Evolutionary conservation across 1,140 invertebrate genomes (phyloP).

Genomic region (Lerema accius): DNA sequence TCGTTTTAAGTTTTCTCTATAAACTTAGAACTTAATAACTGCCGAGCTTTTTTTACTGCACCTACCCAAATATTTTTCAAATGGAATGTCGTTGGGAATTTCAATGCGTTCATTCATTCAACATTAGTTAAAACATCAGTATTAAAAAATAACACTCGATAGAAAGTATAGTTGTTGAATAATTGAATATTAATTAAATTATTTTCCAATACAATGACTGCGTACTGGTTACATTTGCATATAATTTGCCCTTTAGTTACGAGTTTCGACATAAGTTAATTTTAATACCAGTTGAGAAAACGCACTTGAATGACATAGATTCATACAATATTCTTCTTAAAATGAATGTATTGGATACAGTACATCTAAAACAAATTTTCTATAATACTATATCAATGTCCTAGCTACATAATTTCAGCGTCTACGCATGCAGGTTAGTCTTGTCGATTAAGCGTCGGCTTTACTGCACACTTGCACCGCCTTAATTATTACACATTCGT

Average conservation of each 20-base stretch:
- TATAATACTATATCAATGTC: background rate
- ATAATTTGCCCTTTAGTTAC: slow-evolving; percentile 11
- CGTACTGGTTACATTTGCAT: slow-evolving; percentile 4
- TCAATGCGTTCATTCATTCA: too few species aligned
- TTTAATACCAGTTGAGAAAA: background rate
- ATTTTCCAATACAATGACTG: background rate
- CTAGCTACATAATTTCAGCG: slow-evolving; percentile 1
- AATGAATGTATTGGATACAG: too few species aligned
- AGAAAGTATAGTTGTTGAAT: slow-evolving; percentile 9
- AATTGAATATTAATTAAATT: slow-evolving; percentile 9
- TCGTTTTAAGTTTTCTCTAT: too few species aligned
- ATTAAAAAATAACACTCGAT: too few species aligned
- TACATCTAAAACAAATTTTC: too few species aligned
- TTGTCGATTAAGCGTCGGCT: slow-evolving; percentile 21
- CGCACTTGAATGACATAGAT: background rate
- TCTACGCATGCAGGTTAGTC: background rate
- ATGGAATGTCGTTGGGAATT: too few species aligned
- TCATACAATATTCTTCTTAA: too few species aligned
- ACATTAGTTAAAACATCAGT: too few species aligned
- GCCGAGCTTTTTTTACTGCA: too few species aligned
- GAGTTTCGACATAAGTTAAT: slow-evolving; percentile 11
- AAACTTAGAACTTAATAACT: too few species aligned
- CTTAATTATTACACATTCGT: slow-evolving; percentile 38
- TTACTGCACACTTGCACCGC: slow-evolving; percentile 39
- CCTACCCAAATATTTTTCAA: too few species aligned